Conservation (phyloP, 2,113 vertebrate species). For the Mystacornis crossleyi region DNA sequence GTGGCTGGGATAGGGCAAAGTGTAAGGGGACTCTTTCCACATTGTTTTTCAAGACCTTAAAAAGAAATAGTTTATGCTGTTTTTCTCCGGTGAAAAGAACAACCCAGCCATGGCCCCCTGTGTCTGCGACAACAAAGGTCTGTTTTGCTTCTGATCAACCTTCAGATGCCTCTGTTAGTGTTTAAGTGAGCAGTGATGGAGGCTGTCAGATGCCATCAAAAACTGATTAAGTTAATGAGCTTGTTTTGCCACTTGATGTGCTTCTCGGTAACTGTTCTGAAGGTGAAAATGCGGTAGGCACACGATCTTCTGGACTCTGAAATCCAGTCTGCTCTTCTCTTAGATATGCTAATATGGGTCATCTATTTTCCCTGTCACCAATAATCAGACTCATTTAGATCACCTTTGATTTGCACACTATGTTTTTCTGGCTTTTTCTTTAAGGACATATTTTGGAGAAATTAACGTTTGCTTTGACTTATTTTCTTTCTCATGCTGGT, state of each 20-base stretch:
- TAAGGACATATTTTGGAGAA: background rate
- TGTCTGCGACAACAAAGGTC: background rate
- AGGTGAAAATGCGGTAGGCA: slow-evolving; percentile 25
- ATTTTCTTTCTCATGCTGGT: background rate
- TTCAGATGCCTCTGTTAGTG: slow-evolving; percentile 24
- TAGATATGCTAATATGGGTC: background rate
- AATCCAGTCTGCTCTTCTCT: background rate
- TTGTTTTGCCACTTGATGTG: slow-evolving; percentile 25
- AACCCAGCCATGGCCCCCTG: background rate
- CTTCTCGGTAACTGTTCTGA: background rate
- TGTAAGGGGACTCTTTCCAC: background rate
- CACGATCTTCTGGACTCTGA: background rate
- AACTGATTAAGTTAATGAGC: slow-evolving; percentile 42
- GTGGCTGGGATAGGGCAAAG: background rate
- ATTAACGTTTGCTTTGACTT: background rate
- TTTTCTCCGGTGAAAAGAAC: accelerated
- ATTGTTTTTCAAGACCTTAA: background rate
- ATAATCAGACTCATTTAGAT: background rate
- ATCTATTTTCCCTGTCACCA: background rate
- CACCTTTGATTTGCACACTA: background rate
- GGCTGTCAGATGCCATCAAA: slow-evolving; percentile 24
- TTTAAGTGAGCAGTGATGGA: slow-evolving; percentile 3
- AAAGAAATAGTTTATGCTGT: background rate
- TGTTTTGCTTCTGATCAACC: slow-evolving; percentile 7
- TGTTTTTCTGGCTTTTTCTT: background rate